Base-by-base conservation (phyloP, 2,797 vertebrate species). In the Oreonectes daqikongensis region DNA sequence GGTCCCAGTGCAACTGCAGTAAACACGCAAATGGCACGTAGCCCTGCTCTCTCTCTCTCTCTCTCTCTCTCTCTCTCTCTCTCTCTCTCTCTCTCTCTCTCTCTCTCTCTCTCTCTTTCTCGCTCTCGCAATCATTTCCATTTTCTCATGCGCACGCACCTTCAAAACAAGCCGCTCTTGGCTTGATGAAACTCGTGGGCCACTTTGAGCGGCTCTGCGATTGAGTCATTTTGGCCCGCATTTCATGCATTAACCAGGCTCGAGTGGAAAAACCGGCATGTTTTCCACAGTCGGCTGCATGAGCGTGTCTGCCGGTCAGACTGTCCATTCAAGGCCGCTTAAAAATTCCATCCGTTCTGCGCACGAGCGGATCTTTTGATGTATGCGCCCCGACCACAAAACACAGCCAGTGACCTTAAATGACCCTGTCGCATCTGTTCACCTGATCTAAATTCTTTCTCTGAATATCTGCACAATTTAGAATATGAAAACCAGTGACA, bases 21-120 rank as follows among this genome's bases (percentile, higher is more conserved):
- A 79, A 81, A 92, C 90, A 91, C 89, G 86, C 91, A 90, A 91
- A 88, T 87, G 82, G 87, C 74, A 69, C 68, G 32, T 64, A 71
- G 50, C 75, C 69, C 60, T 80, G 42, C 40, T 42, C 40, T 12
- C 40, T 42, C 40, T 42, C 10, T 42, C 40, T 42, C 40, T 42
- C 38, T 38, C 38, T 42, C n/a, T n/a, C n/a, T n/a, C n/a, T n/a
- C 40, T 42, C 40, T 12, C 40, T 42, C 40, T 42, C 10, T 42
- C 40, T 42, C 40, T 42, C 38, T 38, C 38, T 42, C 40, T 42
- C 40, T 12, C 40, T 42, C 40, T 42, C 10, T 42, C 40, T 42
- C 40, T 42, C 38, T 38, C 38, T 42, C n/a, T n/a, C 32, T 32
- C 32, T 32, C 32, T 32, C 32, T 32, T 28, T 18, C 46, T 14